Evolutionary conservation across 2,113 vertebrate species (phyloP).

Genomic region (Tychaedon coryphoeus): DNA sequence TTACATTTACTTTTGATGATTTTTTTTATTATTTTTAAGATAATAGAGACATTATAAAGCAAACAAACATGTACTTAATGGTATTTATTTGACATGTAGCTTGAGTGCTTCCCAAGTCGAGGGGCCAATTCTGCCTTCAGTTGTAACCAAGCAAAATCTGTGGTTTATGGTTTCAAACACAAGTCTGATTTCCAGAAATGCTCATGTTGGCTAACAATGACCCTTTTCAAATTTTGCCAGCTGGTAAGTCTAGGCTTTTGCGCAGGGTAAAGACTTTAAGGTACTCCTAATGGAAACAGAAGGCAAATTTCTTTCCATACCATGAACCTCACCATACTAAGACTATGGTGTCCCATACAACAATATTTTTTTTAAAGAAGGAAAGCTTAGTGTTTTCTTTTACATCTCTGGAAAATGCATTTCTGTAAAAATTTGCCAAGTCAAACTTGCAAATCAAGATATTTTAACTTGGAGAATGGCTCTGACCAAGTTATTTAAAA

Average conservation of each 20-base stretch:
- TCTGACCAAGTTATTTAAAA: constrained; percentile 36
- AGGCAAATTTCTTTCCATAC: neutral
- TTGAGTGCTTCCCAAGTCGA: neutral
- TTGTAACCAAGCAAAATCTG: neutral
- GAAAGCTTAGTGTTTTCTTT: neutral
- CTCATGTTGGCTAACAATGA: neutral
- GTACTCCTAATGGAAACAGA: neutral
- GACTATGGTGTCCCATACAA: neutral
- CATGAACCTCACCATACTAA: neutral
- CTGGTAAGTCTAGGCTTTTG: neutral
- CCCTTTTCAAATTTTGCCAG: constrained; percentile 28
- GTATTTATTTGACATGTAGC: neutral
- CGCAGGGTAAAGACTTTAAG: neutral
- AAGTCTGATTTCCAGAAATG: constrained; percentile 20
- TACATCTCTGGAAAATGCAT: constrained; percentile 11
- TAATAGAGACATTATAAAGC: constrained; percentile 9
- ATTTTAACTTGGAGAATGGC: constrained; percentile 3
- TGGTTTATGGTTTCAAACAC: neutral
- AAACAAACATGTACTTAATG: neutral
- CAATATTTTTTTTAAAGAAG: neutral
- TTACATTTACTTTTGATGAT: neutral
- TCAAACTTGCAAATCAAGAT: constrained; percentile 21
- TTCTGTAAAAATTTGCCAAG: constrained; percentile 28
- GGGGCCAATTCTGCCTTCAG: neutral
- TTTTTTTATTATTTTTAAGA: neutral